A percentile compares a stretch with the other conserved stretches of the same genome.
Evolutionary conservation across 2,113 vertebrate species (phyloP).

Genomic region (Pao palembangensis): DNA sequence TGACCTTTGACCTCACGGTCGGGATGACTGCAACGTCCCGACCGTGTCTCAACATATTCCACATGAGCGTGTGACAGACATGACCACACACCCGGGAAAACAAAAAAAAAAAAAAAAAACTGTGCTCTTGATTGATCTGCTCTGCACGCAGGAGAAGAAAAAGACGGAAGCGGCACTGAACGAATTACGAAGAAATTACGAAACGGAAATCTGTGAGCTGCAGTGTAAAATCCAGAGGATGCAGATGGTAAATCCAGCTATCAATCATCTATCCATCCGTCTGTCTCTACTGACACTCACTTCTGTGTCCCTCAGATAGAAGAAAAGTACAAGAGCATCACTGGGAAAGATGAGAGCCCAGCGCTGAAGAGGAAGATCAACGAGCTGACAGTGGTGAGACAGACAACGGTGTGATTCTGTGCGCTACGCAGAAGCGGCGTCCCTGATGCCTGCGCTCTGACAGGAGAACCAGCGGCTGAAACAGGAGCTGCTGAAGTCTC

Average conservation of each 20-base stretch:
- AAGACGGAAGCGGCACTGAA: constrained; percentile 80
- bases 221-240: constrained; percentile 90
- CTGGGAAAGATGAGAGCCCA: constrained; percentile 83
- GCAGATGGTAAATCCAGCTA: constrained; percentile 76
- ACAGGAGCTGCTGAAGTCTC: constrained; percentile 90
- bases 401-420: neutral
- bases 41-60: neutral
- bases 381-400: constrained; percentile 85
- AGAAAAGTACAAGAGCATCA: constrained; percentile 84
- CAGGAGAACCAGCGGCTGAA: constrained; percentile 94
- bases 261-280: neutral
- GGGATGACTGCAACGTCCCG: no score
- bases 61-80: neutral
- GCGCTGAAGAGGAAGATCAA: constrained; percentile 85
- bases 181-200: constrained; percentile 82
- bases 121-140: neutral
- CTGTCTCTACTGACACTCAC: neutral
- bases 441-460: neutral
- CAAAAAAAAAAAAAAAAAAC: neutral
- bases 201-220: constrained; percentile 88
- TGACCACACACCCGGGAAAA: neutral
- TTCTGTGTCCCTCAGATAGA: constrained; percentile 78
- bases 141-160: constrained; percentile 78
- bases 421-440: no score
- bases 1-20: no score